Conservation (phyloP, 2,888 invertebrate genomes). For the Stenotaenia linearis region DNA sequence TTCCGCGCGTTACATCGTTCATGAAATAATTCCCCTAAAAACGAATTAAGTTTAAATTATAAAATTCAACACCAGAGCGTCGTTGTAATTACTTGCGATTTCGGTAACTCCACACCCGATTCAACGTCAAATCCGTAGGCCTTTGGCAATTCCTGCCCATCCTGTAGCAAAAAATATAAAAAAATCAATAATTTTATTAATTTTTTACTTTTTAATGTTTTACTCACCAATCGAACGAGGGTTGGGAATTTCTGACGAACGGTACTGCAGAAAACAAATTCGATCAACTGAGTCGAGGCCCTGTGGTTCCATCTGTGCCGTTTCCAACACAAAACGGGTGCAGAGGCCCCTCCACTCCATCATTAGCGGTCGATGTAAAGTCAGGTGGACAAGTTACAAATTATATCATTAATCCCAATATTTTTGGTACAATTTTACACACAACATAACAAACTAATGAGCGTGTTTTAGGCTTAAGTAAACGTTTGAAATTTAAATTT, state of each 20-base stretch:
- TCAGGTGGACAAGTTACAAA: neutral
- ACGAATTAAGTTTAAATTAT: neutral
- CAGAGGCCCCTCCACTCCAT: conserved; percentile 14
- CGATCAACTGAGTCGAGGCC: neutral
- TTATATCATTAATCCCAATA: neutral
- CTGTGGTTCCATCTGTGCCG: neutral
- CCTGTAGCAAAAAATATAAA: conserved; percentile 54
- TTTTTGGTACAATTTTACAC: neutral
- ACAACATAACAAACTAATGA: neutral
- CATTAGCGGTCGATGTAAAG: neutral
- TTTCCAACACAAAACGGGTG: conserved; percentile 6
- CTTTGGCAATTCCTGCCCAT: conserved; percentile 75
- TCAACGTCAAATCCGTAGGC: conserved; percentile 80
- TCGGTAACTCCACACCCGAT: conserved; percentile 62
- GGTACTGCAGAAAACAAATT: conserved; percentile 68
- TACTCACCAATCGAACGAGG: conserved; percentile 75
- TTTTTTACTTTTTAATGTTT: neutral
- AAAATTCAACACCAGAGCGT: neutral
- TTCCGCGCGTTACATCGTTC: conserved; percentile 57
- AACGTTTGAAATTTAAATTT: neutral
- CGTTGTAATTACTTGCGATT: conserved; percentile 46
- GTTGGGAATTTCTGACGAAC: conserved; percentile 83
- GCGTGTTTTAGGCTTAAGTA: no score
- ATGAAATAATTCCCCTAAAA: conserved; percentile 61
- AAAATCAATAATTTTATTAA: neutral